These are phyloP conservation scores for Tiphia femorata DNA, from an alignment of 2,888 invertebrate genomes.

Conservation along the genomic window DNA sequence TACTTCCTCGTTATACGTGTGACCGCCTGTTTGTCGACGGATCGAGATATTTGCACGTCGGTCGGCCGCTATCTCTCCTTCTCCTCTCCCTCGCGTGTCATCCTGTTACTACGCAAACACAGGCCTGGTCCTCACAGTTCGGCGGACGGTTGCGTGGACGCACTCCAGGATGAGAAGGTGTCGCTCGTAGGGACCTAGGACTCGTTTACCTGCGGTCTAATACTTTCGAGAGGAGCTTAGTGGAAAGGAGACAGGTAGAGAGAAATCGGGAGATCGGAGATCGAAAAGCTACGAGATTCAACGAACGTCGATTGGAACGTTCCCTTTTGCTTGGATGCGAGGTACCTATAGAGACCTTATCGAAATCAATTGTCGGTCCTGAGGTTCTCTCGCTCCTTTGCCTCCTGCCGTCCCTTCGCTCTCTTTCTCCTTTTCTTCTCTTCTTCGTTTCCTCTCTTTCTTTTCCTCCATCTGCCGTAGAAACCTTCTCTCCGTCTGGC, in stretches of 20 bases:
- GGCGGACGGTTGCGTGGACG: neutral
- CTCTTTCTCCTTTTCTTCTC: neutral
- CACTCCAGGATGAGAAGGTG: neutral
- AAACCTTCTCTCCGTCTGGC: neutral
- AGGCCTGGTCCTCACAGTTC: neutral
- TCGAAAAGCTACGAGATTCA: neutral
- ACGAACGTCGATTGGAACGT: neutral
- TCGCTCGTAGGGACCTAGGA: neutral
- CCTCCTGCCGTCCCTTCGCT: too few species aligned
- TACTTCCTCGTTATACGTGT: conserved; percentile 37
- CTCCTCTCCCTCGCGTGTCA: conserved; percentile 24
- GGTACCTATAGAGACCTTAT: conserved; percentile 24
- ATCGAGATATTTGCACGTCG: conserved; percentile 49
- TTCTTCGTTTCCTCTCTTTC: neutral
- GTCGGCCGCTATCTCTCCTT: conserved; percentile 20
- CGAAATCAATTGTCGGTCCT: conserved; percentile 37
- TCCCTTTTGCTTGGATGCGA: neutral
- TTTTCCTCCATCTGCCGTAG: neutral
- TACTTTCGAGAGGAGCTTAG: neutral
- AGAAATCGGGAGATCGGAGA: neutral
- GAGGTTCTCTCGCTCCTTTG: too few species aligned
- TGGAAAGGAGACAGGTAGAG: neutral
- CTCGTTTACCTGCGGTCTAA: neutral
- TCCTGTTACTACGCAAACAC: conserved; percentile 30
- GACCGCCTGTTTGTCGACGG: conserved; percentile 50